phyloP scores from a whole-genome alignment of 1,140 invertebrate genomes.

The Idris sp. region DNA sequence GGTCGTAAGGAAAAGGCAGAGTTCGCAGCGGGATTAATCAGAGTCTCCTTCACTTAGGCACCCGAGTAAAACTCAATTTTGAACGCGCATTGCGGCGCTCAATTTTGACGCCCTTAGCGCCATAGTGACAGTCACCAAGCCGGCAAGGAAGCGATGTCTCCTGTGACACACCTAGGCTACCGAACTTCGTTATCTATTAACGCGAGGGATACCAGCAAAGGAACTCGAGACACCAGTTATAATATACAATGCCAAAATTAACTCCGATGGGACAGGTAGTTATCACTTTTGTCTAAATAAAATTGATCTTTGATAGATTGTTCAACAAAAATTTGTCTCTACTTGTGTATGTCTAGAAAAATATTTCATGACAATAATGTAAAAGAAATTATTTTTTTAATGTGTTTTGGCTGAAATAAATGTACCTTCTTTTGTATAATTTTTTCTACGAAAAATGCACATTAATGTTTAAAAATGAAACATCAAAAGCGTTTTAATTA shows the following conservation, averaged over 20 bases:
- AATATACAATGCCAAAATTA: background rate
- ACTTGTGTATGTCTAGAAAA: too few species aligned
- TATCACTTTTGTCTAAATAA: too few species aligned
- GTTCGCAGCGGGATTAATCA: conserved; percentile 72
- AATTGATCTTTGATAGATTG: too few species aligned
- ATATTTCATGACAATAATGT: too few species aligned
- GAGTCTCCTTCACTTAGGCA: conserved; percentile 73
- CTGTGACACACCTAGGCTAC: conserved; percentile 52
- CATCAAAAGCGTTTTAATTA: too few species aligned
- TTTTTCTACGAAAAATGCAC: too few species aligned
- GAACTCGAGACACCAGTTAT: conserved; percentile 17
- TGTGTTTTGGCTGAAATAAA: too few species aligned
- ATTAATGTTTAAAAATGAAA: too few species aligned
- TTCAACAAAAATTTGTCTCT: too few species aligned
- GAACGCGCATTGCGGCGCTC: conserved; percentile 71
- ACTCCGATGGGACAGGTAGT: background rate
- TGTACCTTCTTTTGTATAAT: too few species aligned
- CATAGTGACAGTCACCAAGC: conserved; percentile 65
- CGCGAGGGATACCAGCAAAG: conserved; percentile 54
- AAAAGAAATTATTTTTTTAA: too few species aligned
- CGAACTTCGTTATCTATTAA: conserved; percentile 75
- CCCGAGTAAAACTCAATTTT: conserved; percentile 77
- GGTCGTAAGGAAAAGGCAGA: conserved; percentile 66
- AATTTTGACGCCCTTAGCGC: conserved; percentile 76
- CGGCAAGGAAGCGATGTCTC: conserved; percentile 47